Conservation (phyloP, 2,113 vertebrate genomes). For the Mus musculus region DNA sequence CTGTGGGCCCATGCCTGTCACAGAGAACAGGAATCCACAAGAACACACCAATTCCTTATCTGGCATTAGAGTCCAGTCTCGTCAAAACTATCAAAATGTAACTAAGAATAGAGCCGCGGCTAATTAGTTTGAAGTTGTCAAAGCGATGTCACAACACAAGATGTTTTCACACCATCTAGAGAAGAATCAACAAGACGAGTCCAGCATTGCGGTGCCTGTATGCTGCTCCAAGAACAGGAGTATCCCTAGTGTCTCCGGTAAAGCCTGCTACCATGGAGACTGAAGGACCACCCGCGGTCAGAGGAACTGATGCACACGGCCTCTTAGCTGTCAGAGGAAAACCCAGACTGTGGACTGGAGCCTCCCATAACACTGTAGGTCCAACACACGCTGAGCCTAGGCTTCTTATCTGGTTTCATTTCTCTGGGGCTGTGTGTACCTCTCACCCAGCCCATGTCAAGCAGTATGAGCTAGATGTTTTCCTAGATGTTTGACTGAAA, state of each 20-base stretch:
- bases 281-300: too few species aligned
- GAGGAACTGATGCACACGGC: background rate
- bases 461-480: background rate
- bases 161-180: conserved; percentile 5
- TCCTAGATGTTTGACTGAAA: background rate
- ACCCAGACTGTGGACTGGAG: background rate
- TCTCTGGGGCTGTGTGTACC: background rate
- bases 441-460: background rate
- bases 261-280: background rate
- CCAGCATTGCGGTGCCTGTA: background rate
- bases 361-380: background rate
- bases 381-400: background rate
- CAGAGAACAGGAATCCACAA: background rate
- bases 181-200: background rate
- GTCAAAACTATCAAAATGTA: background rate
- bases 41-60: too few species aligned
- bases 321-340: background rate
- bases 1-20: background rate
- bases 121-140: conserved; percentile 45
- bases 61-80: background rate
- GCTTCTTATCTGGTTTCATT: background rate
- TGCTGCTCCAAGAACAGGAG: background rate
- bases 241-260: background rate
- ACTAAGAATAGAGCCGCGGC: conserved; percentile 34
- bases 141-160: conserved; percentile 25